Evolutionary conservation across 2,888 invertebrate species (phyloP).

Genomic region (Elegia similella): DNA sequence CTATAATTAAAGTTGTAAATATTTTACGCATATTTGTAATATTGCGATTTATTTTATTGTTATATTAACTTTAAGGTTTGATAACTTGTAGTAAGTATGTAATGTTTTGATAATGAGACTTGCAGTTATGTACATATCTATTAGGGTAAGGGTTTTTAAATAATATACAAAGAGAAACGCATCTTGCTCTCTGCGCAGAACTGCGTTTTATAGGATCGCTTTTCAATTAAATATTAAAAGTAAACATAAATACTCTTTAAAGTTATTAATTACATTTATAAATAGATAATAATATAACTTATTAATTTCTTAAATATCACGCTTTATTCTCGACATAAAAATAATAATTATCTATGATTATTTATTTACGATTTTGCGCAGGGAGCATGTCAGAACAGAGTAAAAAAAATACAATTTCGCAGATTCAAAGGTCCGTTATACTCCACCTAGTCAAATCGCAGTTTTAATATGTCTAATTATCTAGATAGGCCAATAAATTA

Average conservation of each 20-base stretch:
- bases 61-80: conserved; percentile 72
- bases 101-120: conserved; percentile 74
- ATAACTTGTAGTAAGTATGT: conserved; percentile 63
- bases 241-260: no score
- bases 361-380: background rate
- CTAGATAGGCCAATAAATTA: conserved; percentile 60
- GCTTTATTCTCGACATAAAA: no score
- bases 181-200: background rate
- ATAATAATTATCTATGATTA: no score
- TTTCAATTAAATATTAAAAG: no score
- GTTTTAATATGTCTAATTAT: conserved; percentile 55
- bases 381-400: background rate
- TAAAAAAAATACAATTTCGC: conserved; percentile 18
- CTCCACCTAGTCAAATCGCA: conserved; percentile 76
- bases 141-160: conserved; percentile 66
- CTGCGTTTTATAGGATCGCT: background rate
- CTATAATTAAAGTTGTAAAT: conserved; percentile 71
- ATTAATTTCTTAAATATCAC: background rate
- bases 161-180: conserved; percentile 28
- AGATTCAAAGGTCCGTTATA: conserved; percentile 48
- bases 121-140: conserved; percentile 79
- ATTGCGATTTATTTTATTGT: conserved; percentile 69
- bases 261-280: no score
- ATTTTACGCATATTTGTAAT: conserved; percentile 74
- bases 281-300: no score